Conservation (phyloP, 1,140 invertebrate species). For the Aphelenchoides avenae region DNA sequence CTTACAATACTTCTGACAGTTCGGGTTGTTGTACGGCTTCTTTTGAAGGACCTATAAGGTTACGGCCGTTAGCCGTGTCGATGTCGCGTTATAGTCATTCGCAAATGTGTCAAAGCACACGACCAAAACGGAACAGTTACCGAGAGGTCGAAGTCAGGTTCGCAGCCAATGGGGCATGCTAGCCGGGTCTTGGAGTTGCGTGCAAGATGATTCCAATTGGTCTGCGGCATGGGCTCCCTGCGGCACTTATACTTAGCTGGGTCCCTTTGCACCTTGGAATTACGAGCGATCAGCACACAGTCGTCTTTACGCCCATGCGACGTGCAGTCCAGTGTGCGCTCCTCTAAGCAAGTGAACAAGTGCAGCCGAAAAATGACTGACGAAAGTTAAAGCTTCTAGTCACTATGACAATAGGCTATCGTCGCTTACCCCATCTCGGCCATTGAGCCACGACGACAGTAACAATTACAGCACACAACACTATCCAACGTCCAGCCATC, state of each 20-base stretch:
- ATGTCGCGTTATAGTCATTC: not conserved
- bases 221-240: conserved; percentile 50
- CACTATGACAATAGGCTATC: no score
- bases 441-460: conserved; percentile 19
- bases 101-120: not conserved
- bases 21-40: conserved; percentile 43
- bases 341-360: no score
- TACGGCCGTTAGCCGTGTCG: not conserved
- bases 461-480: not conserved
- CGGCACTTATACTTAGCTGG: conserved; percentile 34
- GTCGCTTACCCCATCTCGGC: conserved; percentile 26
- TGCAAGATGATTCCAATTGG: conserved; percentile 46
- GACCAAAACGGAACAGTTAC: conserved; percentile 19
- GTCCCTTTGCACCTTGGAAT: conserved; percentile 21
- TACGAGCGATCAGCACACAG: conserved; percentile 21
- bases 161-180: conserved; percentile 51
- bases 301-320: conserved; percentile 1
- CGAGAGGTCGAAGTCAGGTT: conserved; percentile 47
- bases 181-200: conserved; percentile 29
- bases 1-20: conserved; percentile 54
- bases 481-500: not conserved
- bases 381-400: not conserved
- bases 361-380: no score
- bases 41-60: conserved; percentile 44
- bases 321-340: conserved; percentile 29